These are phyloP conservation scores for Cotesia vestalis DNA, from an alignment of 1,140 invertebrate species.

Conservation along the genomic window DNA sequence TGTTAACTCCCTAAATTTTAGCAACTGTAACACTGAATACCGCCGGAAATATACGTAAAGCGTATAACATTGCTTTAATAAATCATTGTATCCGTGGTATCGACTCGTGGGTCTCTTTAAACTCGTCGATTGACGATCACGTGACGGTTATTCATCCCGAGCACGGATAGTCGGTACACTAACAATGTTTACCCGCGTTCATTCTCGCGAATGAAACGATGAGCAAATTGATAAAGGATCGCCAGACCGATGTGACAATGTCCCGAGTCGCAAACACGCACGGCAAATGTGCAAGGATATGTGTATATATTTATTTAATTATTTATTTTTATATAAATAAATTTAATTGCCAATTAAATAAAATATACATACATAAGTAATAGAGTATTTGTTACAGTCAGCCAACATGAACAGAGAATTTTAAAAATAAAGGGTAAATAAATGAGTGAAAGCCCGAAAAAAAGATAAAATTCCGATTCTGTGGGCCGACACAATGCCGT, in stretches of 20 bases:
- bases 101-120: too few relatives aligned
- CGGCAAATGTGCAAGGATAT: too few relatives aligned
- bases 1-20: too few relatives aligned
- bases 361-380: background rate
- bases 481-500: background rate
- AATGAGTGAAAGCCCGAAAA: background rate
- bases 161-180: background rate
- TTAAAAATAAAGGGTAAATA: background rate
- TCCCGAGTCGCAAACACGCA: background rate
- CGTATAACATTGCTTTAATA: too few relatives aligned
- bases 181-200: constrained; percentile 20
- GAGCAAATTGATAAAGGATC: constrained; percentile 15
- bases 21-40: too few relatives aligned
- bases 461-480: background rate
- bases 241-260: constrained; percentile 5
- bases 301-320: background rate
- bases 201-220: constrained; percentile 2
- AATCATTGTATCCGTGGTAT: too few relatives aligned
- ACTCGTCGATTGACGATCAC: background rate
- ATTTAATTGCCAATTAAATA: background rate
- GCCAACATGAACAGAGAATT: background rate
- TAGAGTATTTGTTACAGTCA: too few relatives aligned
- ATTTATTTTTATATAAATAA: background rate
- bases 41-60: too few relatives aligned
- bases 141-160: background rate